These are phyloP conservation scores for Leptonema lineaticorne DNA, from an alignment of 1,140 invertebrate genomes.

Conservation along the genomic window DNA sequence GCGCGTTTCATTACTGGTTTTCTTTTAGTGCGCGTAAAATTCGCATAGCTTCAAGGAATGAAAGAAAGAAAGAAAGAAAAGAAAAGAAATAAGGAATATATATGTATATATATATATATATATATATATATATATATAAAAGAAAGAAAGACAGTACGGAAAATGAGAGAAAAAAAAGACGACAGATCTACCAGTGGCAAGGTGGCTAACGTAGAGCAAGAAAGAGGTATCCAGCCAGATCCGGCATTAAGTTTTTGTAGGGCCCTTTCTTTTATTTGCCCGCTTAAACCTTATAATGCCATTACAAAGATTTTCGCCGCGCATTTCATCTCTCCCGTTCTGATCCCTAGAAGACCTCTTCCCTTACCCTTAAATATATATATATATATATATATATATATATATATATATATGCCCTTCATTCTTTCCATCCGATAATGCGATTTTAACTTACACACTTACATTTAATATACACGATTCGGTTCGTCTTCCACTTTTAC, in stretches of 20 bases:
- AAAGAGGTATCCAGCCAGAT: too few relatives aligned
- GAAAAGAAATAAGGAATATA: conserved; percentile 7
- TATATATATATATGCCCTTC: too few relatives aligned
- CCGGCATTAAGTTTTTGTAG: conserved; percentile 32
- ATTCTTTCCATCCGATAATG: too few relatives aligned
- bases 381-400: too few relatives aligned
- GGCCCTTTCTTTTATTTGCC: conserved; percentile 38
- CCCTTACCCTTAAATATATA: too few relatives aligned
- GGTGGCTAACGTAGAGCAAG: too few relatives aligned
- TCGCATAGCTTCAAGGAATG: too few relatives aligned
- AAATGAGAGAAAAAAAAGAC: too few relatives aligned
- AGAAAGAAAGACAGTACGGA: too few relatives aligned
- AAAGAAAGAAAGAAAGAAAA: not conserved
- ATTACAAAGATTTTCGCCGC: conserved; percentile 31
- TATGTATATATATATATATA: not conserved
- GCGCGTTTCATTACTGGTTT: conserved; percentile 41
- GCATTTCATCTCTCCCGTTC: conserved; percentile 27
- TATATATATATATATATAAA: too few relatives aligned
- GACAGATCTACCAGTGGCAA: too few relatives aligned
- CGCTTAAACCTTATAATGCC: conserved; percentile 37
- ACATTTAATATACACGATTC: conserved; percentile 13
- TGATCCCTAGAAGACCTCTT: not conserved
- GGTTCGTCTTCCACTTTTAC: not conserved
- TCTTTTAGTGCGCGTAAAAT: conserved; percentile 41
- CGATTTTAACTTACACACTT: conserved; percentile 20